A percentile compares a stretch with the other conserved stretches of the same genome.
phyloP scores from a whole-genome alignment of 2,888 invertebrate species.

The Eupithecia pulchellata region DNA sequence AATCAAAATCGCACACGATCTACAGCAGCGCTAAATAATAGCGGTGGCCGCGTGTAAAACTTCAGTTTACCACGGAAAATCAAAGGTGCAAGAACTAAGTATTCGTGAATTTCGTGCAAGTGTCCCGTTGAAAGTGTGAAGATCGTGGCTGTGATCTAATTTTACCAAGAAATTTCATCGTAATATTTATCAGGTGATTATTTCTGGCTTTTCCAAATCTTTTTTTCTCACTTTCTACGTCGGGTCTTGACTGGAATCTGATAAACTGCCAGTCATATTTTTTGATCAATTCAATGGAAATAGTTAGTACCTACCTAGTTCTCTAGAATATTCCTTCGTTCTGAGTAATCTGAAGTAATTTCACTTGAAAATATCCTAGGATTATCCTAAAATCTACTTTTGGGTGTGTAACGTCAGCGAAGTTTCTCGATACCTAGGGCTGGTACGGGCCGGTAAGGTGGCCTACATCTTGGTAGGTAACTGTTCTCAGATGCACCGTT shows the following conservation, averaged over 20 bases:
- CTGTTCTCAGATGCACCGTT: slow-evolving; percentile 45
- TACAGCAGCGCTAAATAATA: slow-evolving; percentile 84
- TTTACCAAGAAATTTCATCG: slow-evolving; percentile 50
- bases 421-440: slow-evolving; percentile 71
- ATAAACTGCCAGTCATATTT: slow-evolving; percentile 37
- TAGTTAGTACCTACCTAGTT: slow-evolving; percentile 2
- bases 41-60: slow-evolving; percentile 74
- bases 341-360: slow-evolving; percentile 5
- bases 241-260: slow-evolving; percentile 23
- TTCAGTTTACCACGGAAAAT: slow-evolving; percentile 79
- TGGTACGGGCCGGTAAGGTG: slow-evolving; percentile 61
- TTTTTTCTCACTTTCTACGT: slow-evolving; percentile 33
- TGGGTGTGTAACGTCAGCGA: slow-evolving; percentile 54
- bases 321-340: neutral
- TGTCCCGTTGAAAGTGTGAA: slow-evolving; percentile 63
- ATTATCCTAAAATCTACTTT: slow-evolving; percentile 40
- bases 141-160: slow-evolving; percentile 68
- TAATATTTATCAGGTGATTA: slow-evolving; percentile 55
- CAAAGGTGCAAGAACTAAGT: slow-evolving; percentile 63
- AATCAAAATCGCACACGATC: slow-evolving; percentile 87
- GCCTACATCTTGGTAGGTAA: slow-evolving; percentile 58
- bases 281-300: slow-evolving; percentile 33
- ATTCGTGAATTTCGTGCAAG: slow-evolving; percentile 61
- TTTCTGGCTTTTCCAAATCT: neutral
- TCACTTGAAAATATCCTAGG: neutral